phyloP scores from a whole-genome alignment of 2,888 invertebrate genomes.

The Abscondita cerata region DNA sequence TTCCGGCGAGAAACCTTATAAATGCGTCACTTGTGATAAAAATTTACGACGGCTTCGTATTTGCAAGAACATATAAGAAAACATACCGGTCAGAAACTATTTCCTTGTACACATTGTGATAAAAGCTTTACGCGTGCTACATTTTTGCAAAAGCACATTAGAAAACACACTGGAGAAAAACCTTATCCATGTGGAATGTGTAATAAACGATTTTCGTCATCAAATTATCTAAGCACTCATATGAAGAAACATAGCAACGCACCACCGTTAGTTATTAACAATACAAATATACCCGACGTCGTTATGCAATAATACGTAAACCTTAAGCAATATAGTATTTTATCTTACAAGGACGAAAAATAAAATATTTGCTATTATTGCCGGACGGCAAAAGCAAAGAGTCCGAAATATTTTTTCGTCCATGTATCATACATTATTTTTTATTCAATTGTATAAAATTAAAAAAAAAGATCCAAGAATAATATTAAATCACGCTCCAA shows the following conservation, averaged over 20 bases:
- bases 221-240: constrained; percentile 34
- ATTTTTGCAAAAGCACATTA: constrained; percentile 29
- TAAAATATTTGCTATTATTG: too few species aligned
- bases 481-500: too few species aligned
- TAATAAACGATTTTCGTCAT: constrained; percentile 33
- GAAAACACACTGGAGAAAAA: constrained; percentile 34
- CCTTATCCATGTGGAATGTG: constrained; percentile 31
- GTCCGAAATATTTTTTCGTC: too few species aligned
- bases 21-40: constrained; percentile 29
- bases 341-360: too few species aligned
- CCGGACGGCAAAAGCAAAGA: too few species aligned
- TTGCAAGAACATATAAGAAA: constrained; percentile 31
- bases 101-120: constrained; percentile 31
- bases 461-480: too few species aligned
- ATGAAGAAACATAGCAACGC: constrained; percentile 29
- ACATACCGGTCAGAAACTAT: constrained; percentile 30
- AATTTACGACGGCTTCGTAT: constrained; percentile 32
- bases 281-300: constrained; percentile 16
- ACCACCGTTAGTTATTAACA: constrained; percentile 21
- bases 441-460: too few species aligned
- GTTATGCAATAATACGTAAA: constrained; percentile 40
- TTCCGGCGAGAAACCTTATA: constrained; percentile 31
- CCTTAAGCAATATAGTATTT: background rate
- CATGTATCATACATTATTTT: too few species aligned
- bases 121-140: constrained; percentile 29